These are phyloP conservation scores for Rhincodon typus DNA, from an alignment of 2,797 vertebrate genomes.

Conservation along the genomic window DNA sequence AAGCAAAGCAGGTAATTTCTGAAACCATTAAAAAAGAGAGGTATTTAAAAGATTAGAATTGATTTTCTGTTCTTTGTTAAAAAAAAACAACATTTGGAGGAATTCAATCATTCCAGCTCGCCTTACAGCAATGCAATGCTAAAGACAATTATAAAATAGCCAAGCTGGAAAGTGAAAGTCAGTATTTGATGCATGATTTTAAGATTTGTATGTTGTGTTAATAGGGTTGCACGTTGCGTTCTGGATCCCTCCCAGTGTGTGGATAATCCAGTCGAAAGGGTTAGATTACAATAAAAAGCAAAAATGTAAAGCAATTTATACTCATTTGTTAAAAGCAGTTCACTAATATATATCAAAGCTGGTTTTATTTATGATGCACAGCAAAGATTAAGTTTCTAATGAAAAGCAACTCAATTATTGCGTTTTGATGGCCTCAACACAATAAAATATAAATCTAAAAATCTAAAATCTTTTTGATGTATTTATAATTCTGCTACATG, in stretches of 20 bases:
- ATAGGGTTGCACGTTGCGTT: background rate
- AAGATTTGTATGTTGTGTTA: background rate
- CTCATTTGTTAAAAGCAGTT: too few relatives aligned
- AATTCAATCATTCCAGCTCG: slow-evolving; percentile 26
- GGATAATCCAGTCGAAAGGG: slow-evolving; percentile 9
- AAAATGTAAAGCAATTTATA: background rate
- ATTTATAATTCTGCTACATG: background rate
- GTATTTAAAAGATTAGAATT: slow-evolving; percentile 36
- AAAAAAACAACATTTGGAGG: slow-evolving; percentile 4
- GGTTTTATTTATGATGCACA: background rate
- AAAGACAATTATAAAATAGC: slow-evolving; percentile 5
- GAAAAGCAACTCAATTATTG: background rate
- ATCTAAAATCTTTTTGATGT: background rate
- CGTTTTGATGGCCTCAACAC: background rate
- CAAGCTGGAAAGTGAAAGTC: background rate
- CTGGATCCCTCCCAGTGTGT: background rate
- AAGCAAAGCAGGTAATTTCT: slow-evolving; percentile 36
- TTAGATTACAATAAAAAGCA: slow-evolving; percentile 4
- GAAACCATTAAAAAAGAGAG: slow-evolving; percentile 33
- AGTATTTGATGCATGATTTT: slow-evolving; percentile 20
- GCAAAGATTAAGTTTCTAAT: background rate
- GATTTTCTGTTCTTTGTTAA: slow-evolving; percentile 24
- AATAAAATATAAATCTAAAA: too few relatives aligned
- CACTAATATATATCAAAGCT: too few relatives aligned
- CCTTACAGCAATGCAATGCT: background rate